Evolutionary conservation across 92 coral and sea anemone species (phyloP), one percentile per base, ranked within the genome.

Genomic region (Zoanthus sansibaricus): DNA sequence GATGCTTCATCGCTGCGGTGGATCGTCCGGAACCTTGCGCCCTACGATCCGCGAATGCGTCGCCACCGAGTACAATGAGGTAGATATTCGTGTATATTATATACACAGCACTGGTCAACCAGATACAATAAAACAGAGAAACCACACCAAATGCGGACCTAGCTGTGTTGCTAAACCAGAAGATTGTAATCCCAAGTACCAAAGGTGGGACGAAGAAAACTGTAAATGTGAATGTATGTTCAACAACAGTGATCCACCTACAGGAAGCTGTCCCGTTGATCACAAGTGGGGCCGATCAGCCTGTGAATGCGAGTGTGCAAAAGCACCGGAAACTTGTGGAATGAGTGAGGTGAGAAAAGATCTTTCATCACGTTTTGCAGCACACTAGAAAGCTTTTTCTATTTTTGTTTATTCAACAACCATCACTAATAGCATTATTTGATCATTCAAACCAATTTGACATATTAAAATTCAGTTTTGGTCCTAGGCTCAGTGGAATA

Each of bases 1-100:
- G 46, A 54, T 83, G 49, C 83, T 95, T 6, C 90, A 95, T 46
- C 94, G 93, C 1, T 95, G 98, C 37, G 91, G 95, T 4, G 98
- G 98, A 6, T 88, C 94, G 21, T 93, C 94, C 52, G 87, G 85
- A 42, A 33, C 2, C 0, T 21, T n/a, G 37, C 77, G 82, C 12
- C 98, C 98, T 20, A 80, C 83, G 55, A 59, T 86, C 33, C 77
- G 82, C 9, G 78, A 86, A 8, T 94, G 98, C 56, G 96, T 84
- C 13, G 93, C 91, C 44, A 56, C 84, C 7, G 54, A 71, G 20
- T n/a, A 52, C n/a, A 66, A 75, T 1, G 72, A 61, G 0, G 72
- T 91, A 15, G 11, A 72, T 0, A 12, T 61, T 49, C 10, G n/a
- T 1, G 83, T 62, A 0, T 71, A 7, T 72, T 71, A 7, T 72